These are phyloP conservation scores for Pollimyrus isidori DNA, from an alignment of 2,113 vertebrate species.

Conservation along the genomic window DNA sequence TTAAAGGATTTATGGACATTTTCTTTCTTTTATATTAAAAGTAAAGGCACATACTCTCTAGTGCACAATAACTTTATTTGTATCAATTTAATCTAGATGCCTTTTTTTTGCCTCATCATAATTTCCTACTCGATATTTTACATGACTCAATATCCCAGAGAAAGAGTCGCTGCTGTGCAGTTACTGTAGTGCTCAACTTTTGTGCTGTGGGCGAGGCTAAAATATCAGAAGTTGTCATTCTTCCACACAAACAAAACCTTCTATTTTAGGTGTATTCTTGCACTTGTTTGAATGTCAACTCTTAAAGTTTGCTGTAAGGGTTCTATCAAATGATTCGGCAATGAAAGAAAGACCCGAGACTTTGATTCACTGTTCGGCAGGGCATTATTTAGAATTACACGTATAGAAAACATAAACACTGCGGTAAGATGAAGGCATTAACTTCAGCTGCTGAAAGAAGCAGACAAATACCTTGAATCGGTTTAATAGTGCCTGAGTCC, in stretches of 20 bases:
- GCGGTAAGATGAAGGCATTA: background rate
- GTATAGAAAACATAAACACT: background rate
- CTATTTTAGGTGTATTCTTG: background rate
- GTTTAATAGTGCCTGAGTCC: background rate
- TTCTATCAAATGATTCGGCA: background rate
- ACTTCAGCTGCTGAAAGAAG: background rate
- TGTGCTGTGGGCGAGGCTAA: background rate
- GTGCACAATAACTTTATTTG: background rate
- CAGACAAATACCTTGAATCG: constrained; percentile 2
- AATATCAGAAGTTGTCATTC: background rate
- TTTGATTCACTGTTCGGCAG: background rate
- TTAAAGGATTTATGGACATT: background rate
- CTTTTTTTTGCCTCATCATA: background rate
- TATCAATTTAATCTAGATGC: background rate
- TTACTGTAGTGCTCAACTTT: background rate
- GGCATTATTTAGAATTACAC: background rate
- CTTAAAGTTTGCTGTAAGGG: background rate
- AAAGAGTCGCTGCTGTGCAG: background rate
- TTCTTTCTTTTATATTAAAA: background rate
- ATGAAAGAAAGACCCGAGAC: background rate
- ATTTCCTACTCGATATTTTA: background rate
- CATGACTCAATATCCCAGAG: background rate
- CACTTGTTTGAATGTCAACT: background rate
- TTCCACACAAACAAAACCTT: background rate
- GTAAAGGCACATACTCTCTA: background rate